Conservation (phyloP, 1,140 invertebrate genomes). For the Phymastichus coffea region DNA sequence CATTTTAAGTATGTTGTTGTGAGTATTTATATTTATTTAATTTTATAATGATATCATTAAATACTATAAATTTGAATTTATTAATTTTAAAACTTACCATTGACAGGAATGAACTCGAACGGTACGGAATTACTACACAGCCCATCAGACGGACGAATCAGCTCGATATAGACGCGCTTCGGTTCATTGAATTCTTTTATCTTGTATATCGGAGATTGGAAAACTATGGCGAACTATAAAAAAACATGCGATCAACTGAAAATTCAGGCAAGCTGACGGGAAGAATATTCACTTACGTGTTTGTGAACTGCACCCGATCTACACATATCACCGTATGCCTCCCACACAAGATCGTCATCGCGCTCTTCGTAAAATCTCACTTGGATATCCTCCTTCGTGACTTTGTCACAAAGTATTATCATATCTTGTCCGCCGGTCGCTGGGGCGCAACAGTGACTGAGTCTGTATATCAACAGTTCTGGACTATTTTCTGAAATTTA, state of each 20-base stretch:
- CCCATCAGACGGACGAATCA: conserved; percentile 77
- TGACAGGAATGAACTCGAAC: conserved; percentile 78
- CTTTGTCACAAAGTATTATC: conserved; percentile 91
- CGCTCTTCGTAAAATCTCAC: conserved; percentile 86
- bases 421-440: conserved; percentile 86
- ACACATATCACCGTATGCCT: conserved; percentile 77
- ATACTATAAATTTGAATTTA: no score
- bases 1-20: no score
- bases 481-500: conserved; percentile 76
- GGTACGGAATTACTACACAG: conserved; percentile 74
- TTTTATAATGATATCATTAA: no score
- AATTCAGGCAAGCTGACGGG: neutral
- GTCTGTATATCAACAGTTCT: conserved; percentile 83
- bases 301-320: conserved; percentile 88
- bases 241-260: neutral
- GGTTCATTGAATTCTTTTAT: conserved; percentile 66
- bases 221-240: conserved; percentile 67
- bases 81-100: no score
- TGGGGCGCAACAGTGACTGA: conserved; percentile 79
- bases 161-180: conserved; percentile 72
- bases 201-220: conserved; percentile 74
- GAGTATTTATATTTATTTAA: no score
- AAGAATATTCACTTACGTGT: conserved; percentile 58
- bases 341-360: conserved; percentile 87
- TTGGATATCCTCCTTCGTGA: conserved; percentile 86